Conservation (phyloP, 2,113 vertebrate genomes). For the Phalacrocorax brasilianus region DNA sequence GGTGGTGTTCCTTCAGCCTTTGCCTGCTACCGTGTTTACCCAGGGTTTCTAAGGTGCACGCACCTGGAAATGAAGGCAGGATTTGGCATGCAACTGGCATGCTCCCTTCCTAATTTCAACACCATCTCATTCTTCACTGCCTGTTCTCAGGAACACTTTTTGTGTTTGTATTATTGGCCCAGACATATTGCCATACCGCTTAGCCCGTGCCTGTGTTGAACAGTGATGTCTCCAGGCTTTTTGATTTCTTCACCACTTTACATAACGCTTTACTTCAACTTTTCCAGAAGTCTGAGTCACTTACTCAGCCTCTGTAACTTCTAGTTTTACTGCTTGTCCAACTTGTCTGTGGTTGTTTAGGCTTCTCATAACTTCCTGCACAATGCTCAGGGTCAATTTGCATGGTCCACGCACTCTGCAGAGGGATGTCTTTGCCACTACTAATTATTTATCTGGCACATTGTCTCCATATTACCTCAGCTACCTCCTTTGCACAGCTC, state of each 20-base stretch:
- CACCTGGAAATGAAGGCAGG: background rate
- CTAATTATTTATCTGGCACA: background rate
- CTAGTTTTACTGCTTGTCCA: background rate
- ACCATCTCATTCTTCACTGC: background rate
- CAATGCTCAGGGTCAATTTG: background rate
- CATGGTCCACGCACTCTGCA: background rate
- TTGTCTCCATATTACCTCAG: background rate
- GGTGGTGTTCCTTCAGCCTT: background rate
- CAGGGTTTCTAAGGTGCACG: background rate
- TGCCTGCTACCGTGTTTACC: background rate
- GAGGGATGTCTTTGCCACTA: background rate
- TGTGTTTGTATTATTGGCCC: background rate
- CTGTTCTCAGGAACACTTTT: background rate
- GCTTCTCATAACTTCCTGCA: background rate
- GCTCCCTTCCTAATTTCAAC: background rate
- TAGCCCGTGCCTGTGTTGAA: background rate
- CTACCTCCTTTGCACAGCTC: background rate
- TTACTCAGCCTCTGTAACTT: background rate
- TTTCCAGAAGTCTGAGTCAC: background rate
- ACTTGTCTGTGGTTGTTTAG: background rate
- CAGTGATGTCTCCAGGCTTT: background rate
- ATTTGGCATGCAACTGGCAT: background rate
- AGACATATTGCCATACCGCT: background rate
- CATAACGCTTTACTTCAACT: background rate
- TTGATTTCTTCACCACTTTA: background rate